Evolutionary conservation across 1,140 invertebrate genomes (phyloP).

Genomic region (Metaphire vulgaris): DNA sequence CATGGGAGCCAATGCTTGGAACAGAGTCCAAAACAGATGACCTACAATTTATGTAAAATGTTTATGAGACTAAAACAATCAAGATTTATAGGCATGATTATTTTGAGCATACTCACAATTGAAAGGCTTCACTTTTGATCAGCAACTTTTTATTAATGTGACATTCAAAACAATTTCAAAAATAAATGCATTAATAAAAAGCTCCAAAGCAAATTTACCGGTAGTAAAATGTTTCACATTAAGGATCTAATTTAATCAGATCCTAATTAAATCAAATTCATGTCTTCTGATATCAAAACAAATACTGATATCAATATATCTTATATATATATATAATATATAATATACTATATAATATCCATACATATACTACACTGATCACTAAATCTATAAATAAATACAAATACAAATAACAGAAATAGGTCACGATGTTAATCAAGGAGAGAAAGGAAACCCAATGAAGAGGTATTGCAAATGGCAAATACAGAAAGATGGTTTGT

Average conservation of each 20-base stretch:
- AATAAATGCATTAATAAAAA: not conserved
- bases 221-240: no score
- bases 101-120: not conserved
- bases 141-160: not conserved
- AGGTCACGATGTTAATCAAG: no score
- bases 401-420: not conserved
- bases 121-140: not conserved
- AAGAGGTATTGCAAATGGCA: no score
- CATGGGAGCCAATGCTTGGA: constrained; percentile 50
- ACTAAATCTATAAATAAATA: not conserved
- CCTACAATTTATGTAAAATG: no score
- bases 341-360: not conserved
- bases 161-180: not conserved
- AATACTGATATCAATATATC: no score
- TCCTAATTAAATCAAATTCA: no score
- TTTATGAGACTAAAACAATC: no score
- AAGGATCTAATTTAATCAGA: no score
- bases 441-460: no score
- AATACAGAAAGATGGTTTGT: not conserved
- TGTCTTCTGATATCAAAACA: no score
- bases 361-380: not conserved
- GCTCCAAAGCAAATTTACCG: not conserved
- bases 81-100: not conserved
- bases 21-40: constrained; percentile 50
- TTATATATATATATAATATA: no score